A percentile compares a stretch with the other conserved stretches of the same genome.
Evolutionary conservation across 2,797 vertebrate species (phyloP).

Genomic region (Poliocrania exsul): DNA sequence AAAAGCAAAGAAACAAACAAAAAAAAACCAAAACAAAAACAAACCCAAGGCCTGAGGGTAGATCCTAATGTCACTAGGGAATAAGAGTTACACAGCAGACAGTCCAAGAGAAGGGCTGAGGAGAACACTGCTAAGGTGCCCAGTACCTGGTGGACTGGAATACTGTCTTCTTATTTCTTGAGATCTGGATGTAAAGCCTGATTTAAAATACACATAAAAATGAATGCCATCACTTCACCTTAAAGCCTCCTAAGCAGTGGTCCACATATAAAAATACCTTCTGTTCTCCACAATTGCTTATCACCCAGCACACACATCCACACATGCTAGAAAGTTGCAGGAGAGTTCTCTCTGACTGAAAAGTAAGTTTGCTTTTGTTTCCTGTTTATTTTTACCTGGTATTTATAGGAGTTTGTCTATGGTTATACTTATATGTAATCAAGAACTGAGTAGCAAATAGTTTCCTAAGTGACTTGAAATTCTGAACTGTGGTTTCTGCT

Average conservation of each 20-base stretch:
- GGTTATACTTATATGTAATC: not conserved
- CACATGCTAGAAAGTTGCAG: not conserved
- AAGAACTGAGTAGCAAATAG: not conserved
- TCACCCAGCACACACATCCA: not conserved
- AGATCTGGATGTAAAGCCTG: not conserved
- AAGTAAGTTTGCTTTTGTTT: not conserved
- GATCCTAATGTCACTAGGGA: not conserved
- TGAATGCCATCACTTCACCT: not conserved
- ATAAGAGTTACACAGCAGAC: not conserved
- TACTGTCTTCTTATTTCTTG: not conserved
- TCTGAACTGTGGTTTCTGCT: constrained; percentile 3
- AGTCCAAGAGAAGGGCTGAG: not conserved
- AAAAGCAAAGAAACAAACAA: not conserved
- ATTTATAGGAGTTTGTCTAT: not conserved
- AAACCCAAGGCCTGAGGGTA: not conserved
- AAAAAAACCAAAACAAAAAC: not conserved
- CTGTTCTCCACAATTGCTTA: not conserved
- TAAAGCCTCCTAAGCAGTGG: not conserved
- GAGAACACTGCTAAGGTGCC: not conserved
- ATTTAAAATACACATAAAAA: not conserved
- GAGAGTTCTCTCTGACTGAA: not conserved
- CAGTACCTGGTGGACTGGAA: not conserved
- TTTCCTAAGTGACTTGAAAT: not conserved
- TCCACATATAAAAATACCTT: not conserved
- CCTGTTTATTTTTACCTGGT: not conserved